Percentiles rank a stretch among this genome's conserved stretches.
These are phyloP conservation scores for Hoplias malabaricus DNA, from an alignment of 2,113 vertebrate genomes.

Conservation along the genomic window DNA sequence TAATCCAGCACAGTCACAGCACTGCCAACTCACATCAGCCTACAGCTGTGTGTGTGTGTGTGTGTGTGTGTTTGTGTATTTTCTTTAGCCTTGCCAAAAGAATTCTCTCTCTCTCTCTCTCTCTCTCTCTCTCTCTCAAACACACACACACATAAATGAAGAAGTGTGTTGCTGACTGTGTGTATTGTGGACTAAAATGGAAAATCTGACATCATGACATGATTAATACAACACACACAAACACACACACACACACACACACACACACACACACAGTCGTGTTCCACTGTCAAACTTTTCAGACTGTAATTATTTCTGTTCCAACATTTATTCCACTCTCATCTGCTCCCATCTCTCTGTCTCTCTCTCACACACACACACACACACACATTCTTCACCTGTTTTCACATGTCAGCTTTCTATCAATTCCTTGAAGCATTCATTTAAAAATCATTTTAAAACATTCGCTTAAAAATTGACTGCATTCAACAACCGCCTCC, in stretches of 20 bases:
- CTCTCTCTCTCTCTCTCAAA: too few species aligned
- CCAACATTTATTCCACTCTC: not conserved
- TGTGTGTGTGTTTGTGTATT: not conserved
- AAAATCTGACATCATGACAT: slow-evolving; percentile 68
- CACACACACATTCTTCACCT: not conserved
- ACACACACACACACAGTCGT: not conserved
- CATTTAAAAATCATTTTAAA: too few species aligned
- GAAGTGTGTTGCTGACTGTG: slow-evolving; percentile 38
- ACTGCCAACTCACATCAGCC: not conserved
- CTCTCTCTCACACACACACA: not conserved
- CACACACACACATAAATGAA: slow-evolving; percentile 11
- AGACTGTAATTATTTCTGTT: not conserved
- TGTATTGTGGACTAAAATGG: slow-evolving; percentile 66
- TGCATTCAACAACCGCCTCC: too few species aligned
- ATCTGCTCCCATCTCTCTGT: not conserved
- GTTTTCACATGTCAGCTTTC: too few species aligned
- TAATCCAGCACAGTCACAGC: not conserved
- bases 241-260: not conserved
- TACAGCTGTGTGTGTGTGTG: not conserved
- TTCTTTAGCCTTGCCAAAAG: not conserved
- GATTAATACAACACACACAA: slow-evolving; percentile 36
- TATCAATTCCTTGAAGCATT: too few species aligned
- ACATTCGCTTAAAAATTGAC: too few species aligned
- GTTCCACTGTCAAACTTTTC: too few species aligned
- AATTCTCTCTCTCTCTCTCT: too few species aligned